Evolutionary conservation across 2,888 invertebrate species (phyloP).

Genomic region (Aphrophora alni): DNA sequence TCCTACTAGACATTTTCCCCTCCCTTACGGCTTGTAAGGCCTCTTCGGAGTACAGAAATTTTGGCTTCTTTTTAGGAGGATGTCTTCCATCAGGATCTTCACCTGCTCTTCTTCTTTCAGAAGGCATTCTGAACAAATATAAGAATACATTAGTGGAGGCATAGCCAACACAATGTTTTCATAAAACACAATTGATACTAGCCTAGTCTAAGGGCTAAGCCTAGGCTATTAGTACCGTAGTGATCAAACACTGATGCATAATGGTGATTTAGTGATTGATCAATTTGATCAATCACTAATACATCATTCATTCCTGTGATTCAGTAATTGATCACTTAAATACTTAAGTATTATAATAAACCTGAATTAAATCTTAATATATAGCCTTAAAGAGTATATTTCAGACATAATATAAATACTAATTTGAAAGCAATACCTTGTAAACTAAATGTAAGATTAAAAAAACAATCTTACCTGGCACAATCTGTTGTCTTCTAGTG

Average conservation of each 20-base stretch:
- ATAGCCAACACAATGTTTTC: slow-evolving; percentile 12
- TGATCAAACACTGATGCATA: slow-evolving; percentile 12
- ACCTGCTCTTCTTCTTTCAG: not conserved
- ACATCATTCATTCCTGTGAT: not conserved
- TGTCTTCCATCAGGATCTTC: not conserved
- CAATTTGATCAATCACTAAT: slow-evolving; percentile 9
- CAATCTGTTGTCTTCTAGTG: not conserved
- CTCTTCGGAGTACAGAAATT: slow-evolving; percentile 10
- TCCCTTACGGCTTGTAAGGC: slow-evolving; percentile 11
- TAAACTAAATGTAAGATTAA: not conserved
- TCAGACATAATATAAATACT: not conserved
- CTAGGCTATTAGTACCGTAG: not conserved
- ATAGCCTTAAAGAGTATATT: slow-evolving; percentile 13
- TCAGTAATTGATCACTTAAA: slow-evolving; percentile 15
- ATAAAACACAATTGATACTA: slow-evolving; percentile 10
- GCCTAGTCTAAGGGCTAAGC: not conserved
- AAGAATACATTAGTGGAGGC: not conserved
- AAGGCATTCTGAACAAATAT: not conserved
- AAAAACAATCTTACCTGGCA: slow-evolving; percentile 15
- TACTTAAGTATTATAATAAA: not conserved
- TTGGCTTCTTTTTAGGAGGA: slow-evolving; percentile 25
- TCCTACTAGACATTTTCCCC: slow-evolving; percentile 11
- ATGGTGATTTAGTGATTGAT: slow-evolving; percentile 3
- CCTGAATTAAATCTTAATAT: not conserved
- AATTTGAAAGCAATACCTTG: slow-evolving; percentile 3